Conservation (phyloP, 2,888 invertebrate genomes). For the Agrochola circellaris region DNA sequence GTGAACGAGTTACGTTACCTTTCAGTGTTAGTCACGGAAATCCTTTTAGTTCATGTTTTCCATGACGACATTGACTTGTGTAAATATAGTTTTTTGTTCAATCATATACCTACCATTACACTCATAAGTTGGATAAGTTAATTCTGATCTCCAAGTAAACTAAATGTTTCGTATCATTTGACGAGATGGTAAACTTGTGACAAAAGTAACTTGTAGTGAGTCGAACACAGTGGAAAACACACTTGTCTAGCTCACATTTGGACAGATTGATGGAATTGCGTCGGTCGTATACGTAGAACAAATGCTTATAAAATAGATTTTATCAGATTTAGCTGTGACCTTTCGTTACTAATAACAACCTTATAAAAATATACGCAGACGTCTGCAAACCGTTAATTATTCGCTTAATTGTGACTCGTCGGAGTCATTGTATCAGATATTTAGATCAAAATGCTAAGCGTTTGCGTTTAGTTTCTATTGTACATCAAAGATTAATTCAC, state of each 20-base stretch:
- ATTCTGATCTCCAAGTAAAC: neutral
- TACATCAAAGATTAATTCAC: constrained; percentile 34
- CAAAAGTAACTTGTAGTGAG: constrained; percentile 37
- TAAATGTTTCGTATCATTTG: neutral
- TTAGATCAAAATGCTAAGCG: constrained; percentile 14
- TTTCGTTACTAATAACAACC: constrained; percentile 73
- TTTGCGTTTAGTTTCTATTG: constrained; percentile 1
- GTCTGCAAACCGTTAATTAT: constrained; percentile 57
- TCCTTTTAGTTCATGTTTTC: constrained; percentile 65
- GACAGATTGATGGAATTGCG: constrained; percentile 82
- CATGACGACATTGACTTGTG: constrained; percentile 16
- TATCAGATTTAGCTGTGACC: constrained; percentile 81
- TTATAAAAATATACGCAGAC: constrained; percentile 65
- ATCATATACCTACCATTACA: neutral
- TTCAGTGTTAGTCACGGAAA: constrained; percentile 74
- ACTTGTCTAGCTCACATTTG: constrained; percentile 77
- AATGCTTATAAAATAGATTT: constrained; percentile 82
- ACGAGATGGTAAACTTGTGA: constrained; percentile 12
- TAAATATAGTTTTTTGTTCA: neutral
- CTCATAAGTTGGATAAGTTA: neutral
- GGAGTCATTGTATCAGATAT: constrained; percentile 35
- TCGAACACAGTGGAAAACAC: constrained; percentile 77
- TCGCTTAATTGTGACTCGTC: constrained; percentile 52
- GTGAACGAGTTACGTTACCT: constrained; percentile 73
- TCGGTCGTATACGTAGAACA: constrained; percentile 79